Conservation (phyloP, 2,888 invertebrate species). For the Parnassius smintheus region DNA sequence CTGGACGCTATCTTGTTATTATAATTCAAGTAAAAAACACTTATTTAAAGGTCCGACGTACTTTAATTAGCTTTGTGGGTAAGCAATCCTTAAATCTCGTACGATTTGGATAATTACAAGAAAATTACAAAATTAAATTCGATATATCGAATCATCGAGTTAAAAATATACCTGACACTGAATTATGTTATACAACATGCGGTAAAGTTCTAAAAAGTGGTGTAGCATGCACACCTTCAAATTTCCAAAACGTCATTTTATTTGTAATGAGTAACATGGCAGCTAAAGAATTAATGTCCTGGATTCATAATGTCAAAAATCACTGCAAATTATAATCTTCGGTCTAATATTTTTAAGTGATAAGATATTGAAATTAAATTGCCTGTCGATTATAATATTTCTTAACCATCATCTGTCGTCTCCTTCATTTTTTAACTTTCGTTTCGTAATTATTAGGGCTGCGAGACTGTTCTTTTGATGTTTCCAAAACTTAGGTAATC, state of each 20-base stretch:
- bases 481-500: slow-evolving; percentile 26
- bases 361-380: too few species aligned
- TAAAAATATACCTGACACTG: slow-evolving; percentile 36
- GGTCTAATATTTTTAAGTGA: too few species aligned
- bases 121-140: slow-evolving; percentile 51
- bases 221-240: slow-evolving; percentile 36
- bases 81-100: slow-evolving; percentile 52
- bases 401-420: too few species aligned
- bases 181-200: slow-evolving; percentile 51
- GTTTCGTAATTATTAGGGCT: slow-evolving; percentile 31
- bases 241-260: slow-evolving; percentile 1
- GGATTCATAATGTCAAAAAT: too few species aligned
- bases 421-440: slow-evolving; percentile 2
- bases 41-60: slow-evolving; percentile 32
- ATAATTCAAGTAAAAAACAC: slow-evolving; percentile 32
- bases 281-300: too few species aligned
- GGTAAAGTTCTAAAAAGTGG: slow-evolving; percentile 42
- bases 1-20: slow-evolving; percentile 42
- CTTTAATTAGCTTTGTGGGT: slow-evolving; percentile 49
- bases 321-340: too few species aligned
- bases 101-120: slow-evolving; percentile 31
- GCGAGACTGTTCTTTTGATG: neutral
- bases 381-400: too few species aligned
- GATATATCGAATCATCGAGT: slow-evolving; percentile 44
- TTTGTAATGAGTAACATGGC: too few species aligned